Conservation (phyloP, 2,888 invertebrate species). For the Calliopum simillimum region DNA sequence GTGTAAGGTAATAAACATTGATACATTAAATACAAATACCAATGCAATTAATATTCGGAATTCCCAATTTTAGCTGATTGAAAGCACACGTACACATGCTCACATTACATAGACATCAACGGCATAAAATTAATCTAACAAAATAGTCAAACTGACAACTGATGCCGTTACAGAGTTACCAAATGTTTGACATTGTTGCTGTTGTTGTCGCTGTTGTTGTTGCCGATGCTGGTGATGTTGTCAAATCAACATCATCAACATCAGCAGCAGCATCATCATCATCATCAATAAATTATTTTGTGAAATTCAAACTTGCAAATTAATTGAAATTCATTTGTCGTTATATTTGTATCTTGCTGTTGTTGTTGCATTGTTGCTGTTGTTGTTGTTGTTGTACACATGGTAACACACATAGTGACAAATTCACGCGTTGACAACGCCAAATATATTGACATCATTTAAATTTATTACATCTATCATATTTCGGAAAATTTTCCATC, state of each 20-base stretch:
- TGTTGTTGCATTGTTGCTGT: not conserved
- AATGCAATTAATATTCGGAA: too few relatives aligned
- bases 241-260: slow-evolving; percentile 8
- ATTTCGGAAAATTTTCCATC: not conserved
- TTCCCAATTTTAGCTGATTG: not conserved
- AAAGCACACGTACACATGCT: slow-evolving; percentile 6
- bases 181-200: too few relatives aligned
- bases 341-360: too few relatives aligned
- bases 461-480: too few relatives aligned
- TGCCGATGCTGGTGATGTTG: slow-evolving; percentile 22
- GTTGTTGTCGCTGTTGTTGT: not conserved
- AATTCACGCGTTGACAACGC: not conserved
- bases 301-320: slow-evolving; percentile 7
- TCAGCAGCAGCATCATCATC: not conserved
- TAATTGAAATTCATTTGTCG: slow-evolving; percentile 28
- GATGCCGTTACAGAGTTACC: too few relatives aligned
- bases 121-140: not conserved
- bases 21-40: too few relatives aligned
- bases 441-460: not conserved
- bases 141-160: slow-evolving; percentile 5
- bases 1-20: too few relatives aligned
- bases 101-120: slow-evolving; percentile 6
- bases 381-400: not conserved
- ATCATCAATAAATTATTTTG: slow-evolving; percentile 21
- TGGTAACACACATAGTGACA: not conserved